Evolutionary conservation across 2,888 invertebrate genomes (phyloP), one percentile per base, ranked within the genome.

Genomic region (Lottia scabra): DNA sequence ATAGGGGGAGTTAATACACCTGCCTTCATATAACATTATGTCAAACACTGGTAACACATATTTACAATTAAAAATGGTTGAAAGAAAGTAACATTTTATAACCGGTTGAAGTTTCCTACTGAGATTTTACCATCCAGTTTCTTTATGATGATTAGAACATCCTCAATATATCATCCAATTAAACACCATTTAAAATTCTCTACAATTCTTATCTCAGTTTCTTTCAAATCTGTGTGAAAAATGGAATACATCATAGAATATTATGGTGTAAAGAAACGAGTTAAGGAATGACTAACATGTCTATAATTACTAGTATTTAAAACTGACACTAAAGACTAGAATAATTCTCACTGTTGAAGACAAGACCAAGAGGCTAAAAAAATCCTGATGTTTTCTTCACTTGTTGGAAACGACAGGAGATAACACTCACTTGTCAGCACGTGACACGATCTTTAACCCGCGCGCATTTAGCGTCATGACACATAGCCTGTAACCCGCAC

Each of bases 381-480:
- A 56, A 56, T 12, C 19, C 23, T 12, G 23, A 56, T 56, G 56
- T 56, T 56, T 56, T 56, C 56, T 56, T 23, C 56, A 56, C 56
- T 56, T 56, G 56, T 56, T 56, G 23, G 56, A 23, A 56, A 56
- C 56, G 56, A 56, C 56, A 56, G 56, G 56, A 56, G 56, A 56
- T 56, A 56, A 56, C 56, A 23, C 56, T 56, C 56, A 56, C 19
- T 56, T 56, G 56, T 56, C 56, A 56, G 56, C 56, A 56, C 56
- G 56, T 56, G 56, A 56, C 56, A 56, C 56, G 56, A 56, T 56
- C 56, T 56, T 56, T 56, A 56, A 56, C 56, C 56, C 56, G 23
- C 56, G 56, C 19, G 56, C 23, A 56, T 56, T 56, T 56, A 56
- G 23, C 56, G 56, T 23, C 56, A 56, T 56, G 56, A 56, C 56